A percentile compares a stretch with the other conserved stretches of the same genome.
phyloP scores from a whole-genome alignment of 2,113 vertebrate species.

The Brevimyrus niger region DNA sequence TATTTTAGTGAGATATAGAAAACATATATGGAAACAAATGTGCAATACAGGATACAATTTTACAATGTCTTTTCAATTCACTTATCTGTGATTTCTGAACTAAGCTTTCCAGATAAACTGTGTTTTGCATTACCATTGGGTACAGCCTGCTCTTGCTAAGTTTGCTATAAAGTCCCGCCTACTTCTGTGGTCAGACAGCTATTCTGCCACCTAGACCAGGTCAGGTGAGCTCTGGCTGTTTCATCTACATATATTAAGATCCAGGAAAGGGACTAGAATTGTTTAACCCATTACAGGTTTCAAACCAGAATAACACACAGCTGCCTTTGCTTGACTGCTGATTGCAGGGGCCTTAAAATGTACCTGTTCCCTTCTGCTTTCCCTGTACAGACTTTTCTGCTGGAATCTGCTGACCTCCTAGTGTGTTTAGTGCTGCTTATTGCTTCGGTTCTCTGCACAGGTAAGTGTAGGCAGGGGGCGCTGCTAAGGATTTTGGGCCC shows the following conservation, averaged over 20 bases:
- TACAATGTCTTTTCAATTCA: neutral
- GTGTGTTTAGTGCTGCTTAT: neutral
- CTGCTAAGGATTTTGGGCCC: no score
- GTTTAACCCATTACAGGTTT: neutral
- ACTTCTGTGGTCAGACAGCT: neutral
- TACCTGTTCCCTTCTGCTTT: neutral
- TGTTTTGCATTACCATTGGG: neutral
- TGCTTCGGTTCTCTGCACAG: neutral
- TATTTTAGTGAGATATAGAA: neutral
- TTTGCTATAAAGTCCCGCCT: neutral
- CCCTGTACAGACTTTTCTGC: neutral
- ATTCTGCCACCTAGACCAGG: neutral
- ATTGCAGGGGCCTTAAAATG: neutral
- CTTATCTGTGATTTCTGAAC: neutral
- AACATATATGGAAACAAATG: neutral
- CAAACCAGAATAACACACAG: neutral
- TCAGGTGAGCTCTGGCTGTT: neutral
- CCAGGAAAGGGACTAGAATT: neutral
- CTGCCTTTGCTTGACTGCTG: neutral
- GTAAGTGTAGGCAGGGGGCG: no score
- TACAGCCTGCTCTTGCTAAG: neutral
- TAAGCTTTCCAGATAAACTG: neutral
- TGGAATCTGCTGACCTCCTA: neutral
- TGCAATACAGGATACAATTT: neutral
- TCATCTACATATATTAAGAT: neutral